Evolutionary conservation across 2,888 invertebrate species (phyloP), one percentile per base, ranked within the genome.

Genomic region (Napeogenes sylphis): DNA sequence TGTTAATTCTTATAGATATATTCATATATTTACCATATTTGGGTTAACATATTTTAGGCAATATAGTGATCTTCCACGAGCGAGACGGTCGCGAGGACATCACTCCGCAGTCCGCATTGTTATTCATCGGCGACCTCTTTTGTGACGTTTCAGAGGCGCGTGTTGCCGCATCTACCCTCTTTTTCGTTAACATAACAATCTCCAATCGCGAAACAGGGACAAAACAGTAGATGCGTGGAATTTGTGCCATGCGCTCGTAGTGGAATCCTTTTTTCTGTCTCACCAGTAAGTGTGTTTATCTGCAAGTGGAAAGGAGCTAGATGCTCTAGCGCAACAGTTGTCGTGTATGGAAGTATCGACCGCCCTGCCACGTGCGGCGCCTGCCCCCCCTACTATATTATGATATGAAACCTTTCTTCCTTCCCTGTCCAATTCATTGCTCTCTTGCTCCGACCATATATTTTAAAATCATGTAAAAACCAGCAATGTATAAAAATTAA

Each of bases 81-180:
- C 10, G 30, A 51, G 51, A 12, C 51, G 51, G 51, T 47, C 14
- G 12, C 12, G 14, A 85, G 87, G 87, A 87, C 86, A 85, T 84
- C 81, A 83, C 83, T 86, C 87, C 89, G 90, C 88, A 89, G 85
- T 88, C 87, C 86, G 90, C 90, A 90, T 89, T 88, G 88, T 88
- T 88, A 87, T 88, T 90, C 88, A 87, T 86, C 83, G 77, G 77
- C 87, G 88, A 87, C 88, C 88, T 87, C 87, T 82, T 86, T 87
- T 82, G 82, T 85, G 85, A 85, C 87, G 87, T 83, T 84, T 84
- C 80, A 81, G 82, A 83, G 82, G 78, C 83, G 82, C 82, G 82
- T 82, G 81, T 80, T 87, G 85, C 88, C 88, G 89, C 89, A 90
- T 90, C 86, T 78, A 66, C 74, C 72, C 59, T 83, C 83, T 71